A percentile compares a stretch with the other conserved stretches of the same genome.
phyloP scores from a whole-genome alignment of 2,113 vertebrate genomes.

The Gymnorhina tibicen region DNA sequence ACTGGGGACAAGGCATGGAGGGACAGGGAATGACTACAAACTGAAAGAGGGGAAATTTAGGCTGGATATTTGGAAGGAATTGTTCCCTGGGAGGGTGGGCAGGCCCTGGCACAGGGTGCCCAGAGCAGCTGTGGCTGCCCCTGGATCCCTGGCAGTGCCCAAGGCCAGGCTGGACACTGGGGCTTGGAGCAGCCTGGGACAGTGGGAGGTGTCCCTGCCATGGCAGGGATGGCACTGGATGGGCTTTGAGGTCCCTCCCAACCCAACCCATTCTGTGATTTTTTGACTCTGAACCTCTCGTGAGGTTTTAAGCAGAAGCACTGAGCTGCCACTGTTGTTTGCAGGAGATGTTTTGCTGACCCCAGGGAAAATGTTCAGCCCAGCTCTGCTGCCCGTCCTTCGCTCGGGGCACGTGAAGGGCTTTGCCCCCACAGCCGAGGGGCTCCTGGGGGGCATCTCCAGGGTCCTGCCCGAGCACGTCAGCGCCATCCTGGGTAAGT shows the following conservation, averaged over 20 bases:
- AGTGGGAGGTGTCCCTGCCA: background rate
- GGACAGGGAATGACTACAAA: background rate
- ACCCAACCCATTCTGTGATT: accelerated
- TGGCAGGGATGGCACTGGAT: background rate
- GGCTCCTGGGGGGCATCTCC: conserved; percentile 83
- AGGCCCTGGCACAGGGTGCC: background rate
- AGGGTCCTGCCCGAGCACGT: conserved; percentile 76
- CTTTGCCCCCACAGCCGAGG: conserved; percentile 83
- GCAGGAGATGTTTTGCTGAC: conserved; percentile 82
- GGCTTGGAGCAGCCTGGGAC: background rate
- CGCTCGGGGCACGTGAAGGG: conserved; percentile 79
- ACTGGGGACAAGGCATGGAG: accelerated
- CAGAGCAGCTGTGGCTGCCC: background rate
- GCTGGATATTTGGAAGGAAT: background rate
- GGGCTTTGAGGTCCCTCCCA: accelerated
- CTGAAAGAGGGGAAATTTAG: background rate
- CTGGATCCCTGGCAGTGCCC: background rate
- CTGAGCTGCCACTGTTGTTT: background rate
- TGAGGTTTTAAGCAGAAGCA: background rate
- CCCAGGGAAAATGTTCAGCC: conserved; percentile 81
- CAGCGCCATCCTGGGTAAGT: conserved; percentile 78
- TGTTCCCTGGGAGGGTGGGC: background rate
- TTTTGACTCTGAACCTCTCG: background rate
- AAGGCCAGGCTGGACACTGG: background rate
- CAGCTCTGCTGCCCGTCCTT: conserved; percentile 76